phyloP scores from a whole-genome alignment of 2,113 vertebrate species.

The Melanerpes aurifrons region DNA sequence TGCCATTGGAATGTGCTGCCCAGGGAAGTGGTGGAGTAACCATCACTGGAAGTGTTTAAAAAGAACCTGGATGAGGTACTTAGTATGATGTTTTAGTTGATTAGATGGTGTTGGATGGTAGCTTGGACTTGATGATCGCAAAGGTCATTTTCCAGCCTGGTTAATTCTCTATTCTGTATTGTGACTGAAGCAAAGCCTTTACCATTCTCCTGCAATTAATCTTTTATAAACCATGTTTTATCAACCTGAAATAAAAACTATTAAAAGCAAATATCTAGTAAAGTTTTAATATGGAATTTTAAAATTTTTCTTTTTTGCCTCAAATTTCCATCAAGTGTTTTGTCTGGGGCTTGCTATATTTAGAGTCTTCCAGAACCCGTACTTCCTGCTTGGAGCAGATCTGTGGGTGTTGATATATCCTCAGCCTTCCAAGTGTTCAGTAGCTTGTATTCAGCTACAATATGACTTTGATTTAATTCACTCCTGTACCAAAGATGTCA shows the following conservation, averaged over 20 bases:
- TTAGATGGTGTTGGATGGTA: no score
- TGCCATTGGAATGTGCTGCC: no score
- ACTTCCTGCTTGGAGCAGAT: background rate
- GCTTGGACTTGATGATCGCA: no score
- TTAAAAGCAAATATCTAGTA: background rate
- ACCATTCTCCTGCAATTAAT: background rate
- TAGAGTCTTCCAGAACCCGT: background rate
- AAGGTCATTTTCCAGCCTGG: no score
- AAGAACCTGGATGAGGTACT: no score
- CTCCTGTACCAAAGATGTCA: background rate
- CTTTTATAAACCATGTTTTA: background rate
- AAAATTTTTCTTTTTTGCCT: background rate
- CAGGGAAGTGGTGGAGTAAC: no score
- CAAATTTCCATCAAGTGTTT: background rate
- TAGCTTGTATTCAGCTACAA: background rate
- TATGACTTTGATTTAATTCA: background rate
- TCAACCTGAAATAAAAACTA: background rate
- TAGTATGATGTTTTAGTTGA: no score
- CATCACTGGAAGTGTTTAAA: no score
- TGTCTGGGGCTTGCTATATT: background rate
- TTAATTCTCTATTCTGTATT: no score
- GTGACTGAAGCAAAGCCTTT: background rate
- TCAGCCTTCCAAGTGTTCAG: background rate
- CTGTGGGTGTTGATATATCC: accelerated
- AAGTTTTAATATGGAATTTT: background rate